Base-by-base conservation (phyloP, 2,797 vertebrate genomes). In the Parotocinclus haroldoi region DNA sequence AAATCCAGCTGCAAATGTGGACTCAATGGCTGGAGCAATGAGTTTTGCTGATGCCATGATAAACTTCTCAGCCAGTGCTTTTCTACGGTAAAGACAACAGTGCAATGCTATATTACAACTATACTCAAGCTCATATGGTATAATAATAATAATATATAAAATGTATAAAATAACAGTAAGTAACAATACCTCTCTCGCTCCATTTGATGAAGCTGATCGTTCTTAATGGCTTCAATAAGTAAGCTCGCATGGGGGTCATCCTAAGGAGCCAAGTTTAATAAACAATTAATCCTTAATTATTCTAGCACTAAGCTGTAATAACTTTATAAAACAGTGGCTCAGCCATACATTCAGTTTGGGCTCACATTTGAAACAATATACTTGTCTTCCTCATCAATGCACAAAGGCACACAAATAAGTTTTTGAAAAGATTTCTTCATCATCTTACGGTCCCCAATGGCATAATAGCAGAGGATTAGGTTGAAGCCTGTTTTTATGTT, bases 391-490 rank as follows among this genome's bases (percentile, higher is more conserved):
- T 93, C 94, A 58, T 96, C 93, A 38, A 96, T 89, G 64, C 91
- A 92, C 61, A 96, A 83, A 1, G 93, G 94, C 55, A 96, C 94
- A 37, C 88, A 87, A 53, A 98, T 94, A 71, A 99, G 84, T 79
- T 94, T 98, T 80, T 97, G 94, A 74, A 99, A 98, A 51, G 95
- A 90, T 80, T 93, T 97, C 86, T 98, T 98, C 94, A 99, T 99
- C 85, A 92, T 91, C 57, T 99, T 96, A 57, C 81, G 74, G 54
- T 97, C 94, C 62, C 95, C 93, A 58, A 91, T 76, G 68, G 95
- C 95, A 73, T 95, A 97, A 81, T 94, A 97, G 84, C 94, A 96
- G 0, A 98, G 82, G 77, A 94, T 93, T 46, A 99, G 87, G 87
- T 98, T 99, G 86, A 91, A 98, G 70, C 92, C 94, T 0, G 95